Base-by-base conservation (phyloP, 2,113 vertebrate species). In the Centrocercus urophasianus region DNA sequence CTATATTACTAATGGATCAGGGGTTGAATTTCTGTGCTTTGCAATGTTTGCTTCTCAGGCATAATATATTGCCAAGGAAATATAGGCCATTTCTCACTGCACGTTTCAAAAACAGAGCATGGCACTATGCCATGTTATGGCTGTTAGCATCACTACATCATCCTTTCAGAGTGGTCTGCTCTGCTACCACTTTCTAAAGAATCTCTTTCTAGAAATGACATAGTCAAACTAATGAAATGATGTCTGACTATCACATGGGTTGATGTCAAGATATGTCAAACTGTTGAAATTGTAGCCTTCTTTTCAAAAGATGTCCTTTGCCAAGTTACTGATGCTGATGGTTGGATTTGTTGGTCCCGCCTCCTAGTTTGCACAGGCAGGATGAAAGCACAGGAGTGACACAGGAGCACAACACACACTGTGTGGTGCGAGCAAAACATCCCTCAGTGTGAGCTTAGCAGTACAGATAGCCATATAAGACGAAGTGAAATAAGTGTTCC, bases 81-180 rank as follows among this genome's bases (percentile, higher is more conserved):
- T 84, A 75, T 52, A 78, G 85, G 25, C 76, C 43, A 72, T 95
- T 95, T 91, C 73, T 95, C 48, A 42, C 36, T 88, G 61, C 42
- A 63, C 61, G 18, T 95, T 96, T 96, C 83, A 90, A 88, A 96
- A 76, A 52, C 60, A 61, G 69, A 96, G 50, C 52, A 11, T 94
- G 96, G 96, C 93, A 92, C 40, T 64, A 86, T 83, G 94, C 93
- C 96, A 96, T 81, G 85, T 93, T 95, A 89, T 90, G 88, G 85
- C 93, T 93, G 76, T 88, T 96, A 93, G 60, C 67, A 60, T 95
- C 89, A 83, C 71, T 94, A 93, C 89, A 94, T 93, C 89, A 92
- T 76, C 87, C 56, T 64, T 95, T 91, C 87, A 74, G 93, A 95
- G 82, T 60, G 91, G 75, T 91, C 82, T 88, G 69, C 61, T 91